These are phyloP conservation scores for Rissa tridactyla DNA, from an alignment of 2,113 vertebrate species.

Conservation along the genomic window DNA sequence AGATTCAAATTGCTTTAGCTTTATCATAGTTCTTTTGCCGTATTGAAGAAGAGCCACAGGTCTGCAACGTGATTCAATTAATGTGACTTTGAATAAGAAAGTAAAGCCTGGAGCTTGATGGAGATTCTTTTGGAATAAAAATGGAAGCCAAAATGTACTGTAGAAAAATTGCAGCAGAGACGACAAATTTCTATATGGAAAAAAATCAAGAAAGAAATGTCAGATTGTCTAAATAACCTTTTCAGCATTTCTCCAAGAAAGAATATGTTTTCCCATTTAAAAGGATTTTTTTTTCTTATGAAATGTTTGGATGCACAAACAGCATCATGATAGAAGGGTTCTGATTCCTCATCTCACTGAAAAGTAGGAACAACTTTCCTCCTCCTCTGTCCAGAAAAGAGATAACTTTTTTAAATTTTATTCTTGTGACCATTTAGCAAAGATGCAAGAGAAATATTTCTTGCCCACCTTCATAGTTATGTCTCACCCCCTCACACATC, in stretches of 20 bases:
- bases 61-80: background rate
- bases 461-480: background rate
- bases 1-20: background rate
- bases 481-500: accelerated
- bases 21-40: background rate
- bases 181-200: background rate
- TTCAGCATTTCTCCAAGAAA: background rate
- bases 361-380: background rate
- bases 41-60: background rate
- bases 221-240: background rate
- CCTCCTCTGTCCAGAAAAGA: background rate
- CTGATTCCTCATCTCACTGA: background rate
- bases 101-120: background rate
- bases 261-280: background rate
- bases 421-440: background rate
- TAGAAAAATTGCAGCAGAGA: background rate
- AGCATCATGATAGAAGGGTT: background rate
- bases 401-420: background rate
- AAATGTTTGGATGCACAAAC: background rate
- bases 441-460: background rate
- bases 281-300: background rate
- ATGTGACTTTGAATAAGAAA: background rate
- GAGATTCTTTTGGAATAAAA: background rate
- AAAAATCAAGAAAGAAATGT: background rate
- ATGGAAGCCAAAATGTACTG: background rate